Evolutionary conservation across 2,888 invertebrate genomes (phyloP).

Genomic region (Amorpha juglandis): DNA sequence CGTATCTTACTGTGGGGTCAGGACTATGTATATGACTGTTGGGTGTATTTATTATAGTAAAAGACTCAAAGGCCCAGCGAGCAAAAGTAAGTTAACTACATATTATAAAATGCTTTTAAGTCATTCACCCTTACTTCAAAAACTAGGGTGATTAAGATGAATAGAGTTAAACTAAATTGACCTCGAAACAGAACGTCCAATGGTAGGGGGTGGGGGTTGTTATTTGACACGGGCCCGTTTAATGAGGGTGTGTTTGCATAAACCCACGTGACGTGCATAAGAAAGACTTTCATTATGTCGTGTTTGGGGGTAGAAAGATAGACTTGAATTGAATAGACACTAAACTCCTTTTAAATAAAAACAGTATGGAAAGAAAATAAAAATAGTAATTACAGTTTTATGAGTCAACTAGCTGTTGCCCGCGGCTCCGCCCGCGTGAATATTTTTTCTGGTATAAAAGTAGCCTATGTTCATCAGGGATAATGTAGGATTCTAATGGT

Average conservation of each 20-base stretch:
- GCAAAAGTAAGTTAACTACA: neutral
- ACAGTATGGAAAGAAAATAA: too few relatives aligned
- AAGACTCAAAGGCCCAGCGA: neutral
- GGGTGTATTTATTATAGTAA: too few relatives aligned
- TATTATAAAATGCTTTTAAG: neutral
- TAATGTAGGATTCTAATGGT: too few relatives aligned
- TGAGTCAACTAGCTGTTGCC: too few relatives aligned
- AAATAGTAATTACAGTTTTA: too few relatives aligned
- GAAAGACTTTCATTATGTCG: neutral
- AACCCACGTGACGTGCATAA: neutral
- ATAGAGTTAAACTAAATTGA: constrained; percentile 1
- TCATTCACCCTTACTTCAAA: neutral
- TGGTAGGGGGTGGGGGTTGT: neutral
- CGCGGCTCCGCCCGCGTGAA: too few relatives aligned
- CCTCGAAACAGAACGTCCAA: neutral
- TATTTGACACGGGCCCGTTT: neutral
- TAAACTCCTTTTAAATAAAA: too few relatives aligned
- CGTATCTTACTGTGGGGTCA: too few relatives aligned
- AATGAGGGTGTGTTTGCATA: constrained; percentile 14
- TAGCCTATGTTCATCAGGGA: too few relatives aligned
- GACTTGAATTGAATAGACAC: too few relatives aligned
- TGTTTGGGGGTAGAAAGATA: neutral
- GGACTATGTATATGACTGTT: too few relatives aligned
- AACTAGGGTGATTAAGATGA: constrained; percentile 8
- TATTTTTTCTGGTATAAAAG: too few relatives aligned